Base-by-base conservation (phyloP, 1,140 invertebrate genomes). In the Drosophila varians region DNA sequence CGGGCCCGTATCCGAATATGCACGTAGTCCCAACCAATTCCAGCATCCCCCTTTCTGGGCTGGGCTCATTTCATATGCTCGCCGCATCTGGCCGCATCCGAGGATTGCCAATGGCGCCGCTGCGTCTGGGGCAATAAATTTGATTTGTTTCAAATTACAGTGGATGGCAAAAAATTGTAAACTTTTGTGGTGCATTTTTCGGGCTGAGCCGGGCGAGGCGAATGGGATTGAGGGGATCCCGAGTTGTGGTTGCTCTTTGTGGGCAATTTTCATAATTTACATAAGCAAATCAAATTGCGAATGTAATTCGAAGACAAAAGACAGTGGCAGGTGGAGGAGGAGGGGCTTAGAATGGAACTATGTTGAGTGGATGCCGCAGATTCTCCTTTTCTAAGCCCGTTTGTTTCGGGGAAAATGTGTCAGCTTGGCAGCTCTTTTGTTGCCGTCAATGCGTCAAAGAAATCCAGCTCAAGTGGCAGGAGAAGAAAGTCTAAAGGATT, bases 131-230 rank as follows among this genome's bases (percentile, higher is more conserved):
- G 82, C 68, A 87, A 86, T 82, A 86, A 86, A 86, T 87, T 86
- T 82, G 82, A 86, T 86, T 86, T 86, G 82, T 86, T 86, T 86
- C 82, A 82, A 86, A 87, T 84, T 84, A 84, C 80, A 86, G 80
- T 53, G 48, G 51, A 54, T 58, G 56, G 80, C 75, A 83, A 72
- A 80, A 60, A 80, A 79, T 80, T 71, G 74, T 74, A 46, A 60
- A 18, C 46, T 47, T 52, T 12, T 54, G 31, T 52, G 18, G 34
- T 40, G 57, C 52, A 56, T 51, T 55, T 72, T 71, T 64, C 2
- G 14, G 26, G 51, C 72, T 87, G 78, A 80, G 80, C 72, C 80
- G 36, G 62, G 57, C 58, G 79, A 86, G 87, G 87, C 80, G 82
- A 86, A 86, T 86, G 58, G 79, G 45, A 66, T 45, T 46, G 60